Percentiles rank a stretch among this genome's conserved stretches.
phyloP scores from a whole-genome alignment of 2,888 invertebrate species.

The Brachylomia viminalis region DNA sequence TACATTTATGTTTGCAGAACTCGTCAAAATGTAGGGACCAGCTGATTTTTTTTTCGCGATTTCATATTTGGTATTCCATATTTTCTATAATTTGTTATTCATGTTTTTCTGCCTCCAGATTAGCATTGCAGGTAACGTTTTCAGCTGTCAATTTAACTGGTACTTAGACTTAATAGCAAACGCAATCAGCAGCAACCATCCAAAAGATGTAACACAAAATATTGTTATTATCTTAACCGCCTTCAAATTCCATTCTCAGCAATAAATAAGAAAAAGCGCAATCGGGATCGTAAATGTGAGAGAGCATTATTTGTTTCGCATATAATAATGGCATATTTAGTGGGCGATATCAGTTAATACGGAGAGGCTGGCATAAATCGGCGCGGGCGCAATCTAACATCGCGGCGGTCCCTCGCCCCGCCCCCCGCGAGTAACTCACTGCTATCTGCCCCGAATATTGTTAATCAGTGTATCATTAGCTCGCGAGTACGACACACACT shows the following conservation, averaged over 20 bases:
- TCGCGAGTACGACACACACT: conserved; percentile 76
- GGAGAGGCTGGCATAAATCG: conserved; percentile 88
- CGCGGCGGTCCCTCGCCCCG: conserved; percentile 79
- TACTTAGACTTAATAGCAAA: conserved; percentile 48
- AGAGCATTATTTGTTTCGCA: conserved; percentile 88
- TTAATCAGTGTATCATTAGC: conserved; percentile 90
- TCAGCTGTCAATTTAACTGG: conserved; percentile 28
- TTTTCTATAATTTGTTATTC: not conserved
- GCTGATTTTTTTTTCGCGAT: too few species aligned
- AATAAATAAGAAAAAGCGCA: conserved; percentile 82
- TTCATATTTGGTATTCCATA: too few species aligned
- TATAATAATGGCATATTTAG: conserved; percentile 90
- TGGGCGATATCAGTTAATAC: conserved; percentile 89
- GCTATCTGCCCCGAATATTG: conserved; percentile 90
- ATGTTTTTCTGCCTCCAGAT: not conserved
- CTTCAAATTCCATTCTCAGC: conserved; percentile 81
- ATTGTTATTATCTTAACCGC: conserved; percentile 67
- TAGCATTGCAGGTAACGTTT: conserved; percentile 9
- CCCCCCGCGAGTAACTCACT: conserved; percentile 87
- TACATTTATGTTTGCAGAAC: too few species aligned
- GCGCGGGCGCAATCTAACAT: conserved; percentile 87
- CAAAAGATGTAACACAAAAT: conserved; percentile 62
- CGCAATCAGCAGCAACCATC: conserved; percentile 56
- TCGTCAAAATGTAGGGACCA: too few species aligned
- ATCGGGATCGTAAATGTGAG: conserved; percentile 75